Evolutionary conservation across 2,113 vertebrate species (phyloP).

Genomic region (Hippolais icterina): DNA sequence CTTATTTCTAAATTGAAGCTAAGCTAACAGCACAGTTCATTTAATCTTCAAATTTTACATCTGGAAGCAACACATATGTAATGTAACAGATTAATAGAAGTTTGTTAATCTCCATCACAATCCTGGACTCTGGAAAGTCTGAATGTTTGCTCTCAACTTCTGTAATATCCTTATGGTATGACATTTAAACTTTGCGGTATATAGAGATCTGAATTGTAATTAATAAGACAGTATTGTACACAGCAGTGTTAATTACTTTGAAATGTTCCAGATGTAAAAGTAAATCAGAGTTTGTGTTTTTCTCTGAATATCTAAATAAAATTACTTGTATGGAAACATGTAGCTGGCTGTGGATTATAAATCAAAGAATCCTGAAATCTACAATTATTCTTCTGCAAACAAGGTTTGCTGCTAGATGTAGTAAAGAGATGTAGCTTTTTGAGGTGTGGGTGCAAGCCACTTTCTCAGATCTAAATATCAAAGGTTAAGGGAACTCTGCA

Average conservation of each 20-base stretch:
- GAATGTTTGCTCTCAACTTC: not conserved
- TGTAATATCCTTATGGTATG: not conserved
- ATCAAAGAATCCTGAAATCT: not conserved
- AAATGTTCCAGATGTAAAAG: not conserved
- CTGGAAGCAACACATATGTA: not conserved
- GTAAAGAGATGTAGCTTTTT: not conserved
- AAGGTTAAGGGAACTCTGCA: not conserved
- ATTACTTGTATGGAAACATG: not conserved
- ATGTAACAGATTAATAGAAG: not conserved
- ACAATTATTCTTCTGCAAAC: not conserved
- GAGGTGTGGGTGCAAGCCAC: not conserved
- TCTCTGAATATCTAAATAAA: not conserved
- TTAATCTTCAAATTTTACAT: not conserved
- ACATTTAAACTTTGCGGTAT: not conserved
- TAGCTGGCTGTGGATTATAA: not conserved
- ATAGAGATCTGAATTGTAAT: not conserved
- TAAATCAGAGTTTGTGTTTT: not conserved
- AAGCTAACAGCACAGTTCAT: not conserved
- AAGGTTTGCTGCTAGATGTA: not conserved
- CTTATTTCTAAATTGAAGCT: not conserved
- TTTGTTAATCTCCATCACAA: not conserved
- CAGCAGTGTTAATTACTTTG: not conserved
- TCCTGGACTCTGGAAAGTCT: not conserved
- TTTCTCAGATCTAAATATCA: not conserved
- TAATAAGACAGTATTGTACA: not conserved